phyloP scores from a whole-genome alignment of 1,140 invertebrate genomes.

The Cydia splendana region DNA sequence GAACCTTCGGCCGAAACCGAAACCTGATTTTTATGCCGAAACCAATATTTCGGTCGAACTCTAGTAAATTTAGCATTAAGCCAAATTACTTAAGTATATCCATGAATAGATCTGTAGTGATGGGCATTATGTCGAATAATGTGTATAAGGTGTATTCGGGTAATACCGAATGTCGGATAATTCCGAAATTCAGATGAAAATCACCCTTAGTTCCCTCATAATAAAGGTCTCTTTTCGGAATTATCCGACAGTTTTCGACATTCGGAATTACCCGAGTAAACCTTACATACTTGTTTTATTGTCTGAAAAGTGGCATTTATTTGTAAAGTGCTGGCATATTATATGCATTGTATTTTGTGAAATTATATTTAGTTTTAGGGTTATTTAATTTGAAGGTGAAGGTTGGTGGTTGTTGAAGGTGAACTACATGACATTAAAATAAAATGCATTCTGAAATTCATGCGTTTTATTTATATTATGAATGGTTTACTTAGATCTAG shows the following conservation, averaged over 20 bases:
- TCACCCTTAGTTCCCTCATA: too few relatives aligned
- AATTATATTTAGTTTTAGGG: not conserved
- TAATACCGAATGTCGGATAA: too few relatives aligned
- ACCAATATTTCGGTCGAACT: too few relatives aligned
- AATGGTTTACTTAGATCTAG: conserved; percentile 34
- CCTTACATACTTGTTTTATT: not conserved
- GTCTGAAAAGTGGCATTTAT: not conserved
- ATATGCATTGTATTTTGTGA: not conserved
- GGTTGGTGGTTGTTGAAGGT: not conserved
- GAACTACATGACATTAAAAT: conserved; percentile 35
- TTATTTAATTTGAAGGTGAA: not conserved
- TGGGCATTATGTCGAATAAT: not conserved
- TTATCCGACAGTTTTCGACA: too few relatives aligned
- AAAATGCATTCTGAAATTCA: not conserved
- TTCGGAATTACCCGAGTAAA: too few relatives aligned
- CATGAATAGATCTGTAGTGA: not conserved
- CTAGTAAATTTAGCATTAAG: not conserved
- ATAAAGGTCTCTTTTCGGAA: too few relatives aligned
- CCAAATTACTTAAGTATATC: not conserved
- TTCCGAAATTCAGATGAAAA: too few relatives aligned
- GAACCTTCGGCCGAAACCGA: too few relatives aligned
- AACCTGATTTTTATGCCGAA: too few relatives aligned
- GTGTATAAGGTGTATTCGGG: too few relatives aligned
- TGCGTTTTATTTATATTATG: conserved; percentile 22
- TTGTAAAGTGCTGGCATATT: not conserved